Conservation (phyloP, 2,797 vertebrate genomes). For the Pteropus rufus region DNA sequence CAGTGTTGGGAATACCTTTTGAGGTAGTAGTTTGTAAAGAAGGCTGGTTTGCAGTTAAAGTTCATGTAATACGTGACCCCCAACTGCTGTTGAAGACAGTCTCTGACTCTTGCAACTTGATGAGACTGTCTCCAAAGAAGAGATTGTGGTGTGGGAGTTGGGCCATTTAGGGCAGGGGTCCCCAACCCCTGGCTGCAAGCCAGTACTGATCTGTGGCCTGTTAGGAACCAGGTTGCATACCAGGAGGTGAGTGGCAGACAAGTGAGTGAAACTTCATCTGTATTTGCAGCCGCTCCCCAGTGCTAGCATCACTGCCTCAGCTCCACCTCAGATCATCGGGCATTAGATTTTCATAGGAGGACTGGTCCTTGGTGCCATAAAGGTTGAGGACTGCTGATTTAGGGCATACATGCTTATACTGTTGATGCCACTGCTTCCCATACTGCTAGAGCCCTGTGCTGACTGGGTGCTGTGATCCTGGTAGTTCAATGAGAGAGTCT, state of each 20-base stretch:
- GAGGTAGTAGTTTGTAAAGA: slow-evolving; percentile 85
- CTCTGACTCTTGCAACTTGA: slow-evolving; percentile 74
- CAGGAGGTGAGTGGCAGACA: too few relatives aligned
- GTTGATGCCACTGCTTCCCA: slow-evolving; percentile 96
- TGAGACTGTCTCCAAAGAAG: slow-evolving; percentile 88
- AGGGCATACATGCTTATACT: slow-evolving; percentile 91
- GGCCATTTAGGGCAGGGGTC: slow-evolving; percentile 82
- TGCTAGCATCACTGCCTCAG: too few relatives aligned
- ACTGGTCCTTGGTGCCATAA: too few relatives aligned
- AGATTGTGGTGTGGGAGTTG: slow-evolving; percentile 89
- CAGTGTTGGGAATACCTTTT: slow-evolving; percentile 84
- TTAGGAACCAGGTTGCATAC: too few relatives aligned
- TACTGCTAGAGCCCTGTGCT: slow-evolving; percentile 85
- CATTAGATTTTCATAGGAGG: too few relatives aligned
- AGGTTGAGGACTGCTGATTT: too few relatives aligned
- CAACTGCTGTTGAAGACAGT: slow-evolving; percentile 86
- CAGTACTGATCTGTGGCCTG: too few relatives aligned
- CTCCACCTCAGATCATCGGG: too few relatives aligned
- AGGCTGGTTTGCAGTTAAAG: slow-evolving; percentile 87
- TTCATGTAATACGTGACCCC: slow-evolving; percentile 94
- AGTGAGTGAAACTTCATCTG: too few relatives aligned
- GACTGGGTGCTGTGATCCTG: slow-evolving; percentile 85
- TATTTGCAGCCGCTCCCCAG: too few relatives aligned
- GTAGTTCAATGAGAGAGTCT: slow-evolving; percentile 93
- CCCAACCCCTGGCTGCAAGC: too few relatives aligned